phyloP scores from a whole-genome alignment of 2,888 invertebrate species.

The Psylliodes chrysocephalus region DNA sequence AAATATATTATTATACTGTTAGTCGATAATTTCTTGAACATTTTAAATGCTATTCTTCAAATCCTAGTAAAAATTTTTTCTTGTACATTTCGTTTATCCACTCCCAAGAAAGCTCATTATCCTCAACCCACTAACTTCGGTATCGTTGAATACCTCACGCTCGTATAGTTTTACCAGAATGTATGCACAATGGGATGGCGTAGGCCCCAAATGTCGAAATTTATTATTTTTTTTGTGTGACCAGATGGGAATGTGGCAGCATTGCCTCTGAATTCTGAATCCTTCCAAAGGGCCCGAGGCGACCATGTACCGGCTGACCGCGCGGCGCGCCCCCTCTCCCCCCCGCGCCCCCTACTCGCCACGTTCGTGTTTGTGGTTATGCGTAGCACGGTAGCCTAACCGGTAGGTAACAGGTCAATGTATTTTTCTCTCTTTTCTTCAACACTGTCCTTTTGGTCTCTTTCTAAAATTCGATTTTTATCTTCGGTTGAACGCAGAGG shows the following conservation, averaged over 20 bases:
- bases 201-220: slow-evolving; percentile 20
- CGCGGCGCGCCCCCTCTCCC: slow-evolving; percentile 23
- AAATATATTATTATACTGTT: too few relatives aligned
- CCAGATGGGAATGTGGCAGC: slow-evolving; percentile 32
- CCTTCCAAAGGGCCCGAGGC: slow-evolving; percentile 28
- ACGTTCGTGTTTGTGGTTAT: slow-evolving; percentile 57
- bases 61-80: too few relatives aligned
- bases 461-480: slow-evolving; percentile 55
- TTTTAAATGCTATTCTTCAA: too few relatives aligned
- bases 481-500: slow-evolving; percentile 24
- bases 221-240: slow-evolving; percentile 14
- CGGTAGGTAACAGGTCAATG: slow-evolving; percentile 72
- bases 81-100: too few relatives aligned
- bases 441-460: slow-evolving; percentile 58
- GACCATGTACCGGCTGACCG: slow-evolving; percentile 36
- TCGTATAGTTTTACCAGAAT: too few relatives aligned
- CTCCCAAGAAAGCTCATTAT: too few relatives aligned
- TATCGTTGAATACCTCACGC: too few relatives aligned
- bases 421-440: slow-evolving; percentile 66
- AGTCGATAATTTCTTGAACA: too few relatives aligned
- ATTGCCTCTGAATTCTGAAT: slow-evolving; percentile 22
- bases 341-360: slow-evolving; percentile 60
- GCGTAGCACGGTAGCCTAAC: slow-evolving; percentile 68
- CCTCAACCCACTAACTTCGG: too few relatives aligned
- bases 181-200: not conserved